Conservation (phyloP, 1,140 invertebrate species). For the Drosophila nannoptera region DNA sequence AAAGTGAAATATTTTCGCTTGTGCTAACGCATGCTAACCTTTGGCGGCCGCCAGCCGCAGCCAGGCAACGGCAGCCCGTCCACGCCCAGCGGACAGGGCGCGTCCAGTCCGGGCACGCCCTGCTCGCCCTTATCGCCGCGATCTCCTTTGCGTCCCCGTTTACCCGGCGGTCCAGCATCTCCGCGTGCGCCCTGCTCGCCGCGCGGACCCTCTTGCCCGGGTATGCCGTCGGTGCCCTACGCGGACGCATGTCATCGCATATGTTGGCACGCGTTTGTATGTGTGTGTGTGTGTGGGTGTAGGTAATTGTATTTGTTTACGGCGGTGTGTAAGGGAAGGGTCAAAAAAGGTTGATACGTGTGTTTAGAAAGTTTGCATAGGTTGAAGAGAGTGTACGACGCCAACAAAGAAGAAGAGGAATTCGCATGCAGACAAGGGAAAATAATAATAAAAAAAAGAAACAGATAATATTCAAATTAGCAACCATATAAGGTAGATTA, state of each 20-base stretch:
- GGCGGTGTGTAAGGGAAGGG: neutral
- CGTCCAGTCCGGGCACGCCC: conserved; percentile 94
- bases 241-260: conserved; percentile 3
- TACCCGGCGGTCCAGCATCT: conserved; percentile 90
- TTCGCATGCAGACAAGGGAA: conserved; percentile 64
- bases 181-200: conserved; percentile 93
- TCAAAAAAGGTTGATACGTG: conserved; percentile 23
- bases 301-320: conserved; percentile 7
- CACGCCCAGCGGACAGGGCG: conserved; percentile 95
- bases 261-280: conserved; percentile 23
- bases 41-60: conserved; percentile 94
- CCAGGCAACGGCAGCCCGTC: conserved; percentile 96
- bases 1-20: conserved; percentile 39
- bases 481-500: conserved; percentile 60
- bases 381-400: conserved; percentile 48
- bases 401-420: conserved; percentile 36
- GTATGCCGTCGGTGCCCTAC: conserved; percentile 95
- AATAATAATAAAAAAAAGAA: conserved; percentile 45
- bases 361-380: conserved; percentile 30
- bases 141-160: conserved; percentile 93
- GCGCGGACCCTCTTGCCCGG: conserved; percentile 89
- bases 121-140: conserved; percentile 95
- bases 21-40: conserved; percentile 82
- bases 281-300: conserved; percentile 25
- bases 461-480: conserved; percentile 73